These are phyloP conservation scores for Patagioenas fasciata DNA, from an alignment of 2,113 vertebrate species.

Conservation along the genomic window DNA sequence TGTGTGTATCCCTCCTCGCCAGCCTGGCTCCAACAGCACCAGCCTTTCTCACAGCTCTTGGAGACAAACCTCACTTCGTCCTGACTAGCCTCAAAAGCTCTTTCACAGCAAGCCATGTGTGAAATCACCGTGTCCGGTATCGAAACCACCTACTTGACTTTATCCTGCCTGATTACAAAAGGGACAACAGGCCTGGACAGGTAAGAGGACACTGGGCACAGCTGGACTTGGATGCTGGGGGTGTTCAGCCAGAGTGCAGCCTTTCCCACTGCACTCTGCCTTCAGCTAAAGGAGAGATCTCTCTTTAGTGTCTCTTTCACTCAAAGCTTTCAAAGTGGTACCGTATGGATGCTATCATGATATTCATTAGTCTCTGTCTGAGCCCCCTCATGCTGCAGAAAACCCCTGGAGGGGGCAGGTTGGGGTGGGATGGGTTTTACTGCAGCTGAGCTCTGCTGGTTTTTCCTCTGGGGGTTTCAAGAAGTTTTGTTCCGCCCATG, in stretches of 20 bases:
- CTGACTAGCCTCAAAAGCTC: not conserved
- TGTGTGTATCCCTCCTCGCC: accelerated
- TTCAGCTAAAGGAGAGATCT: not conserved
- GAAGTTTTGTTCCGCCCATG: conserved; percentile 26
- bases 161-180: accelerated
- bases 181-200: not conserved
- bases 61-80: not conserved
- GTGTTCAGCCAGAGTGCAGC: not conserved
- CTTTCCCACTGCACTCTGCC: not conserved
- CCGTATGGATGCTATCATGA: not conserved
- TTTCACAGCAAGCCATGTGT: conserved; percentile 1
- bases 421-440: conserved; percentile 1
- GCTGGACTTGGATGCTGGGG: not conserved
- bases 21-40: not conserved
- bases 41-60: not conserved
- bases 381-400: not conserved
- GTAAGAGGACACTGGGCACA: not conserved
- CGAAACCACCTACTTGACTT: not conserved
- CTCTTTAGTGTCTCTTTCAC: not conserved
- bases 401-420: not conserved
- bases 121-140: accelerated
- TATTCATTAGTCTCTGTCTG: conserved; percentile 15
- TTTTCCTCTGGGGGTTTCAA: conserved; percentile 19
- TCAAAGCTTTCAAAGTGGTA: not conserved
- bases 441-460: not conserved